Percentiles rank a stretch among this genome's conserved stretches.
Conservation (phyloP, 2,113 vertebrate genomes). For the Sylvilagus bachmani region DNA sequence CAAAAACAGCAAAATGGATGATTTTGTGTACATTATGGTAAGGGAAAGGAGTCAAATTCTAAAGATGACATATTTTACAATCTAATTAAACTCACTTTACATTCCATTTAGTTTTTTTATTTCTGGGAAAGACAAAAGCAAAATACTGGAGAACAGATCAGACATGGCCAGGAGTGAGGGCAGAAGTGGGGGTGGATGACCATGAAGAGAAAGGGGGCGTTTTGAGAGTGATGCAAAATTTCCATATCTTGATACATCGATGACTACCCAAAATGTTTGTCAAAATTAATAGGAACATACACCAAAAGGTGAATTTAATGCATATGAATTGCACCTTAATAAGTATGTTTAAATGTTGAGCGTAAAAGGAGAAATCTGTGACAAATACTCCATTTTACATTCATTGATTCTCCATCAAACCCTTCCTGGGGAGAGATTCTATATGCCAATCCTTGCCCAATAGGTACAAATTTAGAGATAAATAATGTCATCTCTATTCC, state of each 20-base stretch:
- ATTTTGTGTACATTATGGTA: neutral
- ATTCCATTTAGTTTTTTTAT: no score
- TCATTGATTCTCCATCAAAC: neutral
- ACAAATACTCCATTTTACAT: neutral
- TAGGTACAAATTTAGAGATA: neutral
- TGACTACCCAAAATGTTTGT: neutral
- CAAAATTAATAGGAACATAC: neutral
- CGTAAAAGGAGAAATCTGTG: neutral
- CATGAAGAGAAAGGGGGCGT: neutral
- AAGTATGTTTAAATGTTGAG: neutral
- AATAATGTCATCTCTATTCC: neutral
- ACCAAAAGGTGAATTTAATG: neutral
- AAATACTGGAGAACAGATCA: neutral
- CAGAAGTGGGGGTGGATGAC: no score
- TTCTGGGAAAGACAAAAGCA: neutral
- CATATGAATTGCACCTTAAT: neutral
- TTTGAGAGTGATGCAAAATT: neutral
- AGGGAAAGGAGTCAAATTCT: neutral
- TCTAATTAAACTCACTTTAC: neutral
- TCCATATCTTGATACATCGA: neutral
- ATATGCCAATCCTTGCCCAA: neutral
- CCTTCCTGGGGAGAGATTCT: neutral
- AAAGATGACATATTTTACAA: neutral
- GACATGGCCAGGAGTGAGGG: neutral
- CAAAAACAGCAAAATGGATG: neutral